These are phyloP conservation scores for Drosophila orosa DNA, from an alignment of 1,140 invertebrate genomes.

Conservation along the genomic window DNA sequence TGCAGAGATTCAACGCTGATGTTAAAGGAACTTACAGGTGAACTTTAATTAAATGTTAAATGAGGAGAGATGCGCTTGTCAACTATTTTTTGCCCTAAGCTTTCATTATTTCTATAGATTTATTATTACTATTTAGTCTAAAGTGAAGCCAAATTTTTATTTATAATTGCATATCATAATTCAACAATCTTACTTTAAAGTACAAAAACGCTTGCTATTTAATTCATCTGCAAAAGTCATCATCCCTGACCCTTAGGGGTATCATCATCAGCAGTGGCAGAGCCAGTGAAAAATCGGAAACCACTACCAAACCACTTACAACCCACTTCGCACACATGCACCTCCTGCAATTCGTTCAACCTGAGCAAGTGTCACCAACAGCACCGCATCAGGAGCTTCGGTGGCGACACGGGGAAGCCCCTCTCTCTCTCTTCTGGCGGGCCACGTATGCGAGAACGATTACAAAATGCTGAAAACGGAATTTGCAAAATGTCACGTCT, in stretches of 20 bases:
- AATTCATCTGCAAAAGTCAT: background rate
- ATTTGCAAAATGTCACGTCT: constrained; percentile 80
- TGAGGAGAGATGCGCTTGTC: no score
- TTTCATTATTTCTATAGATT: background rate
- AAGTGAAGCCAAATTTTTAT: background rate
- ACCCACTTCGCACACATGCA: constrained; percentile 18
- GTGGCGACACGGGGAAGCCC: constrained; percentile 6
- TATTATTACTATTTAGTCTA: background rate
- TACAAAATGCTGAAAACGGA: constrained; percentile 71
- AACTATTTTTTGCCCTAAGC: background rate
- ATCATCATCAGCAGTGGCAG: constrained; percentile 3
- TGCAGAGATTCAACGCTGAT: background rate
- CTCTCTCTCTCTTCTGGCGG: background rate
- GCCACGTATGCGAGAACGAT: constrained; percentile 35
- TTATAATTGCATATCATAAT: background rate
- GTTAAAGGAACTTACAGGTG: background rate
- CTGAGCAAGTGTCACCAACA: constrained; percentile 36
- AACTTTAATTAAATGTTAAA: background rate
- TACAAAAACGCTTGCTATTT: background rate
- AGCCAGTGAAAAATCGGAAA: constrained; percentile 31
- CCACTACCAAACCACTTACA: constrained; percentile 36
- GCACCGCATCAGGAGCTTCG: constrained; percentile 11
- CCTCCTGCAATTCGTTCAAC: constrained; percentile 5
- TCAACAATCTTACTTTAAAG: background rate
- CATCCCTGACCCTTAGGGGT: background rate